These are phyloP conservation scores for Drosophila aff. DNA, from an alignment of 1,140 invertebrate species.

Conservation along the genomic window DNA sequence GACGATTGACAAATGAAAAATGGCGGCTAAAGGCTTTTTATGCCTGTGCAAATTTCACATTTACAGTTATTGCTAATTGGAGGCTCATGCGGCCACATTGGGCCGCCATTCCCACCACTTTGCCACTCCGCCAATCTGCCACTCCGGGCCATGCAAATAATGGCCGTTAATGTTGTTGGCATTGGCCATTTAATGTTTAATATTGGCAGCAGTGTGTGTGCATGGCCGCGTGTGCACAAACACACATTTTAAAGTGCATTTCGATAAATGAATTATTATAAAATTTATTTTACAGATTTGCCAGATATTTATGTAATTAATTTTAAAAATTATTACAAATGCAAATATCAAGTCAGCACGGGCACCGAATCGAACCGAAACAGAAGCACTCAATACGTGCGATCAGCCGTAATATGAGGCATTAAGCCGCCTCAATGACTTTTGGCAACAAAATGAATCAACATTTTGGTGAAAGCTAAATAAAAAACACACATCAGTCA, in stretches of 20 bases:
- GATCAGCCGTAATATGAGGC: slow-evolving; percentile 63
- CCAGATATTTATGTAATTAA: slow-evolving; percentile 82
- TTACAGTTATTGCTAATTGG: slow-evolving; percentile 83
- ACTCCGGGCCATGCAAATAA: slow-evolving; percentile 61
- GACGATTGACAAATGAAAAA: slow-evolving; percentile 80
- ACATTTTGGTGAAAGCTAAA: slow-evolving; percentile 55
- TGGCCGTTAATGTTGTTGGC: slow-evolving; percentile 79
- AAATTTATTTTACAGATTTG: slow-evolving; percentile 83
- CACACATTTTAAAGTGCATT: slow-evolving; percentile 75
- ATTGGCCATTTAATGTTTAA: slow-evolving; percentile 83
- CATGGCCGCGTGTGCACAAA: slow-evolving; percentile 32
- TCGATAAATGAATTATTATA: slow-evolving; percentile 84
- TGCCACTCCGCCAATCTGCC: not conserved
- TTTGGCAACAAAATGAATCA: slow-evolving; percentile 74
- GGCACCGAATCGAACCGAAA: slow-evolving; percentile 24
- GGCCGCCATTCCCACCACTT: slow-evolving; percentile 3
- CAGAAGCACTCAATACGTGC: slow-evolving; percentile 53
- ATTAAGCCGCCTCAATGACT: slow-evolving; percentile 73
- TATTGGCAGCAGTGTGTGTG: slow-evolving; percentile 46
- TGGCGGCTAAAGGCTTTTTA: slow-evolving; percentile 80
- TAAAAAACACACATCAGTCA: slow-evolving; percentile 20
- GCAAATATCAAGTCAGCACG: slow-evolving; percentile 58
- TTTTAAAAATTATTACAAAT: slow-evolving; percentile 84
- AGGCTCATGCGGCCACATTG: slow-evolving; percentile 77
- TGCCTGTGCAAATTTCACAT: slow-evolving; percentile 80